Base-by-base conservation (phyloP, 64 coral and sea anemone species). In the Hydrozoanthus tunicans region DNA sequence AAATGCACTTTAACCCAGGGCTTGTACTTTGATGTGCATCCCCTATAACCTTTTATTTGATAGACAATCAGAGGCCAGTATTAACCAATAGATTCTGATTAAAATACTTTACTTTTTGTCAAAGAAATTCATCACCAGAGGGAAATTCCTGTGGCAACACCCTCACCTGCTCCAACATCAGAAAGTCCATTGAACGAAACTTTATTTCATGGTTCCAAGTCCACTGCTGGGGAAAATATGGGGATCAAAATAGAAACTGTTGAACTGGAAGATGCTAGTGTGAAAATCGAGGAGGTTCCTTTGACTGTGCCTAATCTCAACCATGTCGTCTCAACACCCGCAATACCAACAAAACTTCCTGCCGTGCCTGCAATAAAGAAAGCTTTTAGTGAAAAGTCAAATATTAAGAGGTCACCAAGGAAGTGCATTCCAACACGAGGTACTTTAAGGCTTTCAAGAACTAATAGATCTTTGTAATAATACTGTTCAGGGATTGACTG, bases 271-370 rank as follows among this genome's bases (percentile, higher is more conserved):
- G 92, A 91, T 77, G 81, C 85, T 12, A 93, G 62, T 70, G 96
- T 98, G 9, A 98, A 98, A 75, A 98, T 98, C 80, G 96, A 98
- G 82, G 96, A 98, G 90, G 94, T 93, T 27, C 96, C 96, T 5
- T 51, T 95, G 54, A 91, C 91, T 13, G 81, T 98, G n/a, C 96
- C 96, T 24, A 81, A 75, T 53, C 51, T 90, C 15, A 94, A 98
- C 80, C 93, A 98, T 77, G 60, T 71, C 17, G 20, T 77, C 14
- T 81, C 91, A 12, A 9, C 77, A 4, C 85, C 83, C 32, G 13
- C 63, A 59, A 54, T 80, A 52, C 68, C 69, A 73, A 79, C 81
- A 53, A 90, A 91, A 20, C 4, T 73, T 73, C 26, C 58, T 25
- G 60, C 69, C 25, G 86, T 74, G 60, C 80, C 82, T 7, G 14